A percentile compares a stretch with the other conserved stretches of the same genome.
phyloP scores from a whole-genome alignment of 1,140 invertebrate species.

The Centruroides vittatus region DNA sequence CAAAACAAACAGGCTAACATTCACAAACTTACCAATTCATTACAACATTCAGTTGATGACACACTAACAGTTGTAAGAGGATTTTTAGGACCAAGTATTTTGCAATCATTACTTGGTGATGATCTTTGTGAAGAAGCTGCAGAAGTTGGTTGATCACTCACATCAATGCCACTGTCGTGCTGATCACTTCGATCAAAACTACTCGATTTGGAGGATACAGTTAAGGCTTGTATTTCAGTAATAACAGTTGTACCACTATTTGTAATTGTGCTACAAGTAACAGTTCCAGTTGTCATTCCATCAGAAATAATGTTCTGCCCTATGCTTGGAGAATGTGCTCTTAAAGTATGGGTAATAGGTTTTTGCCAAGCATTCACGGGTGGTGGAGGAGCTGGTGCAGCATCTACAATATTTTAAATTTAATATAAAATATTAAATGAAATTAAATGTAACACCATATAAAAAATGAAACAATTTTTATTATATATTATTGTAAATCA shows the following conservation, averaged over 20 bases:
- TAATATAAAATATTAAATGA: neutral
- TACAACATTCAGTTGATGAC: neutral
- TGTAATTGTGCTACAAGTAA: neutral
- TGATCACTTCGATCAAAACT: slow-evolving; percentile 28
- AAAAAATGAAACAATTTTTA: neutral
- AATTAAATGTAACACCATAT: neutral
- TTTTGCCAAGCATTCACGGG: slow-evolving; percentile 63
- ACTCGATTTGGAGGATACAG: slow-evolving; percentile 20
- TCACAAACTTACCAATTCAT: slow-evolving; percentile 3
- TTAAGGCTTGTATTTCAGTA: slow-evolving; percentile 7
- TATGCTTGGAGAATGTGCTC: slow-evolving; percentile 6
- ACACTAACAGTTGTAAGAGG: slow-evolving; percentile 22
- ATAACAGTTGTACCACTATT: neutral
- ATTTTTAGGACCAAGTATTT: slow-evolving; percentile 53
- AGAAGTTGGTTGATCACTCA: slow-evolving; percentile 35
- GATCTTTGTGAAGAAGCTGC: slow-evolving; percentile 34
- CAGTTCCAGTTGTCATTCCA: slow-evolving; percentile 2
- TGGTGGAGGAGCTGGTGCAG: slow-evolving; percentile 42
- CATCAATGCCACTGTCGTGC: slow-evolving; percentile 38
- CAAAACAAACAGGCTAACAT: neutral
- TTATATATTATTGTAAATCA: neutral
- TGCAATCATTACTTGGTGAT: slow-evolving; percentile 31
- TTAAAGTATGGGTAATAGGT: slow-evolving; percentile 14
- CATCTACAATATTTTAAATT: slow-evolving; percentile 2
- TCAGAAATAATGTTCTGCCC: neutral